Conservation (phyloP, 2,888 invertebrate genomes). For the Agrotis clavis region DNA sequence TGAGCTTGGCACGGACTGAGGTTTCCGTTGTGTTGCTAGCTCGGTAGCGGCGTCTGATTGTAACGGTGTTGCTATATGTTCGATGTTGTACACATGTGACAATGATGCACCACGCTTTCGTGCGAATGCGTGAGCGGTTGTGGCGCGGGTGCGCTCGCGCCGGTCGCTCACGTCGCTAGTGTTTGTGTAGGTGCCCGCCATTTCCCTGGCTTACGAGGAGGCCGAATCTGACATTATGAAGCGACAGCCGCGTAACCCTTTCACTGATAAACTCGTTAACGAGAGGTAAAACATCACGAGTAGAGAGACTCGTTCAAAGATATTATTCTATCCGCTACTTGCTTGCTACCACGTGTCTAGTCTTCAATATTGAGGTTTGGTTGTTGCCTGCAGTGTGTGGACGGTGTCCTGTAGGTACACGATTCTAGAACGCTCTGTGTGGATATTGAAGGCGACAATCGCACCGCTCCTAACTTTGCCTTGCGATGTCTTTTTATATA, state of each 20-base stretch:
- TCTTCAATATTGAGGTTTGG: slow-evolving; percentile 87
- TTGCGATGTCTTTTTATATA: slow-evolving; percentile 85
- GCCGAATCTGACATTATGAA: slow-evolving; percentile 99
- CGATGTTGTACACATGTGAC: slow-evolving; percentile 88
- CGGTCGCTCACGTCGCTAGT: slow-evolving; percentile 88
- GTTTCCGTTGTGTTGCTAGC: background rate
- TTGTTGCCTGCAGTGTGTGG: slow-evolving; percentile 88
- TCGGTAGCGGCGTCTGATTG: slow-evolving; percentile 69
- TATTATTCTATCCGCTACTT: slow-evolving; percentile 89
- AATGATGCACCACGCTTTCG: slow-evolving; percentile 83
- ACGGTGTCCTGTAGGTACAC: slow-evolving; percentile 80
- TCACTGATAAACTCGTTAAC: slow-evolving; percentile 99
- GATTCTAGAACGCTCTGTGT: slow-evolving; percentile 76
- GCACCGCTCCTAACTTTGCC: slow-evolving; percentile 89
- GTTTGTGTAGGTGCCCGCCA: slow-evolving; percentile 97
- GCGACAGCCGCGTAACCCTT: slow-evolving; percentile 99
- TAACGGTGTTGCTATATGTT: slow-evolving; percentile 81
- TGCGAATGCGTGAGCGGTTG: slow-evolving; percentile 70
- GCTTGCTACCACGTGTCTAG: slow-evolving; percentile 90
- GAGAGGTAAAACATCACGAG: slow-evolving; percentile 95
- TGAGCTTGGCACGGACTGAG: slow-evolving; percentile 3
- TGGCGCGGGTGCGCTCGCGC: slow-evolving; percentile 58
- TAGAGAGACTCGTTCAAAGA: slow-evolving; percentile 84
- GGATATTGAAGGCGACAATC: slow-evolving; percentile 88
- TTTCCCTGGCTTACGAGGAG: slow-evolving; percentile 99